These are phyloP conservation scores for Peromyscus attwateri DNA, from an alignment of 2,797 vertebrate genomes.

Conservation along the genomic window DNA sequence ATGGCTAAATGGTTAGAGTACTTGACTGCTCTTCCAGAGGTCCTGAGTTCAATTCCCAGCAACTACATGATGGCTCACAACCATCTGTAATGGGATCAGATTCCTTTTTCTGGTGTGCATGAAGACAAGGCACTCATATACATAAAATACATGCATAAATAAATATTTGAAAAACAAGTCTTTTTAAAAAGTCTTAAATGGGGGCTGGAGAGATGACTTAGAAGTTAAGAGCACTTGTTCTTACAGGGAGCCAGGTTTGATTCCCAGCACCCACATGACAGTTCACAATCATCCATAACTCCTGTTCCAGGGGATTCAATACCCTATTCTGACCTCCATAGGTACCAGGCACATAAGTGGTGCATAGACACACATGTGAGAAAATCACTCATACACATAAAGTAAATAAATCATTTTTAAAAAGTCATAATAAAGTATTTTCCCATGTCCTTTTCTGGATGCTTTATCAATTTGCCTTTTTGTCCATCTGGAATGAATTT, in stretches of 20 bases:
- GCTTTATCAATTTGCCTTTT: constrained; percentile 23
- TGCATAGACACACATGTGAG: neutral
- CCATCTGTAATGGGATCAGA: no score
- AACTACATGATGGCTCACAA: neutral
- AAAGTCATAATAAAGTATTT: neutral
- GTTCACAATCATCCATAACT: neutral
- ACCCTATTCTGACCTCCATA: neutral
- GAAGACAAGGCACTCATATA: no score
- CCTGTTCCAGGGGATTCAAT: neutral
- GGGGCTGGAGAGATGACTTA: no score
- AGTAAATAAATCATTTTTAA: neutral
- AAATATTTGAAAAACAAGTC: no score
- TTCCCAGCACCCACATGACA: neutral
- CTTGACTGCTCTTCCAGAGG: neutral
- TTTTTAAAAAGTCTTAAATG: neutral
- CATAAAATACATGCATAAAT: no score
- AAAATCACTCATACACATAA: neutral
- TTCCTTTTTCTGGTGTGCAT: no score
- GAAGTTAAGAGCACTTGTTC: no score
- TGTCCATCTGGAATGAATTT: neutral
- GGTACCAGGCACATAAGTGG: neutral
- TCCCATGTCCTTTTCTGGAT: neutral
- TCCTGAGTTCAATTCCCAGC: neutral
- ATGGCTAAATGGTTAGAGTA: neutral
- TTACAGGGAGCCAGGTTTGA: no score